Evolutionary conservation across 1,140 invertebrate species (phyloP).

Genomic region (Pygmarrhopalites habei): DNA sequence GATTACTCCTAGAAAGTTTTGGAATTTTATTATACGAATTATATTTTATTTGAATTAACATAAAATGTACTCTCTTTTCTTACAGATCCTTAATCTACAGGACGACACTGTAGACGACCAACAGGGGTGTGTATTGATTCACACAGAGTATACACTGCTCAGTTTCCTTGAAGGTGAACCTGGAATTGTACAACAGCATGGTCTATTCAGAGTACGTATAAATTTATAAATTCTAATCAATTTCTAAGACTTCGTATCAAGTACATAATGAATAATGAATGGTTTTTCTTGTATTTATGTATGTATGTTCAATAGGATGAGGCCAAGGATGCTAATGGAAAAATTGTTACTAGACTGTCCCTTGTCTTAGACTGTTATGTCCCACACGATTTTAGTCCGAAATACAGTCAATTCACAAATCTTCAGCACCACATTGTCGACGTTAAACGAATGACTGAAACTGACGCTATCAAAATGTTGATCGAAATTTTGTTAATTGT

Average conservation of each 20-base stretch:
- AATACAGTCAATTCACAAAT: conserved; percentile 62
- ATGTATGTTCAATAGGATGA: conserved; percentile 52
- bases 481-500: conserved; percentile 68
- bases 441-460: conserved; percentile 69
- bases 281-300: background rate
- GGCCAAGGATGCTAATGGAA: conserved; percentile 58
- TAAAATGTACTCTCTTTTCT: background rate
- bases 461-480: conserved; percentile 68
- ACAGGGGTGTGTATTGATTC: conserved; percentile 73
- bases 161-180: conserved; percentile 62
- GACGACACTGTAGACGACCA: conserved; percentile 66
- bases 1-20: no score
- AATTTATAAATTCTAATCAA: background rate
- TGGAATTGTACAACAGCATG: conserved; percentile 72
- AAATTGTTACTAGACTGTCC: conserved; percentile 57
- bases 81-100: conserved; percentile 51
- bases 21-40: no score
- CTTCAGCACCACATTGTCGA: conserved; percentile 75
- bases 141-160: conserved; percentile 70
- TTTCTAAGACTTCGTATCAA: background rate
- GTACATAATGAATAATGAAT: no score
- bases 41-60: no score
- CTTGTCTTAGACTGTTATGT: conserved; percentile 69
- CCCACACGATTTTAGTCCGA: conserved; percentile 63
- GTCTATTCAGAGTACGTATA: conserved; percentile 62